Percentiles rank a stretch among this genome's conserved stretches.
Conservation (phyloP, 2,888 invertebrate genomes). For the Rotaria sp. region DNA sequence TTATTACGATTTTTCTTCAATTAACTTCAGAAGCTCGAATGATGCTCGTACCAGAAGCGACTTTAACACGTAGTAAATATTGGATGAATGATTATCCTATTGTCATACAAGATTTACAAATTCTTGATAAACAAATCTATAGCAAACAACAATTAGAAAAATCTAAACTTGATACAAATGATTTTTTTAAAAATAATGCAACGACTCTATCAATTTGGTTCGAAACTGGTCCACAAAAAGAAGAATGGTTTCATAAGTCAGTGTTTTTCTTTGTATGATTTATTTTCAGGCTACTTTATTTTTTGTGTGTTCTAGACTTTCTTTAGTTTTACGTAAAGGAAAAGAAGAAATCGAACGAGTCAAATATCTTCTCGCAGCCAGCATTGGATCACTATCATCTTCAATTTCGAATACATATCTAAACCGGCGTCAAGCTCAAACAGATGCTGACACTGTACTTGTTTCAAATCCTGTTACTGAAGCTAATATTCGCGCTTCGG, state of each 20-base stretch:
- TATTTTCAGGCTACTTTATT: background rate
- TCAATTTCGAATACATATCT: background rate
- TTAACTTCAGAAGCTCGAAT: background rate
- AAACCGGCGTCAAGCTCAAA: background rate
- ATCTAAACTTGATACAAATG: background rate
- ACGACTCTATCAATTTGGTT: background rate
- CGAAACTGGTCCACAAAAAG: slow-evolving; percentile 11
- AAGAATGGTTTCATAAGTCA: slow-evolving; percentile 29
- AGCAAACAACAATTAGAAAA: slow-evolving; percentile 4
- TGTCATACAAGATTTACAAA: slow-evolving; percentile 22
- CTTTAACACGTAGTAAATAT: slow-evolving; percentile 1
- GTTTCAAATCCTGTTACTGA: background rate
- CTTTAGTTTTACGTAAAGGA: background rate
- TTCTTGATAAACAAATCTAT: background rate
- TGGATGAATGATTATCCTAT: slow-evolving; percentile 18
- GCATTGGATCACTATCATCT: background rate
- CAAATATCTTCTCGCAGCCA: background rate
- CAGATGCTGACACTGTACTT: background rate
- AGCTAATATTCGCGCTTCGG: background rate
- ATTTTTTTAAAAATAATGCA: background rate
- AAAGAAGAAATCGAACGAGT: slow-evolving; percentile 5
- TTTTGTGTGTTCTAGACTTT: background rate
- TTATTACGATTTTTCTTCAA: background rate
- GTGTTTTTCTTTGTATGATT: background rate
- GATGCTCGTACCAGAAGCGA: background rate